These are phyloP conservation scores for Pachypeltis micranthus DNA, from an alignment of 1,140 invertebrate species.

Conservation along the genomic window DNA sequence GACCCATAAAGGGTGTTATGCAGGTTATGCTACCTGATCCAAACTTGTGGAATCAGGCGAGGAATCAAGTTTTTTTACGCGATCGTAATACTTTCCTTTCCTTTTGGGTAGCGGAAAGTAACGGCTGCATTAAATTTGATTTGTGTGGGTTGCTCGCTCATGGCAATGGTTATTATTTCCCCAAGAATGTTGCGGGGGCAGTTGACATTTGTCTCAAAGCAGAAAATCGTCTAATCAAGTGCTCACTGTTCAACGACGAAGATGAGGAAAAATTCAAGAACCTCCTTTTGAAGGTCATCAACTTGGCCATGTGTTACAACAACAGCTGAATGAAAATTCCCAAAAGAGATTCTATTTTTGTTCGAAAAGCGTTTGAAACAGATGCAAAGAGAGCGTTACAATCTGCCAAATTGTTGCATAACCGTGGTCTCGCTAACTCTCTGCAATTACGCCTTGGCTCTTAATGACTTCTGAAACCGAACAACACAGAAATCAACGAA, in stretches of 20 bases:
- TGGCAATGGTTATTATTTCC: constrained; percentile 4
- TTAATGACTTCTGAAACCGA: constrained; percentile 12
- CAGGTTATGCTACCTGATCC: no score
- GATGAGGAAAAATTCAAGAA: constrained; percentile 14
- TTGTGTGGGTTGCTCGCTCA: background rate
- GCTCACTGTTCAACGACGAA: constrained; percentile 3
- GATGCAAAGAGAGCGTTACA: background rate
- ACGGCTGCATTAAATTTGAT: no score
- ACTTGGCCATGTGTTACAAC: constrained; percentile 14
- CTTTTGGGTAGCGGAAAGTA: no score
- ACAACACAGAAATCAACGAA: constrained; percentile 7
- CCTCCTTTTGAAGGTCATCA: constrained; percentile 17
- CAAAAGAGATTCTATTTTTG: constrained; percentile 13
- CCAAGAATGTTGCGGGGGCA: background rate
- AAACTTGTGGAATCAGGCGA: no score
- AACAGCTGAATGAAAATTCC: constrained; percentile 7
- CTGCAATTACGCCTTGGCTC: constrained; percentile 6
- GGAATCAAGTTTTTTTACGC: no score
- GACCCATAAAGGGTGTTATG: no score
- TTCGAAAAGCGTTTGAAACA: constrained; percentile 2
- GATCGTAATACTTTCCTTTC: no score
- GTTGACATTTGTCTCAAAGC: constrained; percentile 3
- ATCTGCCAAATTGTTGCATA: constrained; percentile 9
- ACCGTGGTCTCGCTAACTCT: constrained; percentile 10
- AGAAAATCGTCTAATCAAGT: background rate